These are phyloP conservation scores for Gallinago solitaria DNA, from an alignment of 2,797 vertebrate genomes.

Conservation along the genomic window DNA sequence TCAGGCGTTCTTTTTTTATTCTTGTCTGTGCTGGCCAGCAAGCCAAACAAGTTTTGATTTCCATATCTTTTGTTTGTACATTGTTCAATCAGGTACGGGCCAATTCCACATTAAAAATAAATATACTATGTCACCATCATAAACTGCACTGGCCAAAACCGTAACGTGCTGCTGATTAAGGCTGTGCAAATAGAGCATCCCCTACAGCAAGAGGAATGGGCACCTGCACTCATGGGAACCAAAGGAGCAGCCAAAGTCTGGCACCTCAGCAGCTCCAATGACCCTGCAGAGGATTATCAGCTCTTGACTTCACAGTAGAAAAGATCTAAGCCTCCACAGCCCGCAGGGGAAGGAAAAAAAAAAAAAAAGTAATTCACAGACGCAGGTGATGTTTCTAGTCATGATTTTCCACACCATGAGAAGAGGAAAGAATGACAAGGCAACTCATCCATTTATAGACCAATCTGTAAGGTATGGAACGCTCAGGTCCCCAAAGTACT, in stretches of 20 bases:
- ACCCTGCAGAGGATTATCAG: background rate
- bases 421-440: background rate
- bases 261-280: background rate
- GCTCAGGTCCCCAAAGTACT: background rate
- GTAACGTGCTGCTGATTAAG: background rate
- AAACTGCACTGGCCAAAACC: constrained; percentile 11
- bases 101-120: constrained; percentile 13
- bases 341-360: background rate
- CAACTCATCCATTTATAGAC: background rate
- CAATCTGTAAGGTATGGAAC: background rate
- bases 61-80: constrained; percentile 31
- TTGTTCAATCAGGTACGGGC: constrained; percentile 2
- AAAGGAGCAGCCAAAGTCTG: background rate
- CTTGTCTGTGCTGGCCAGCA: constrained; percentile 25
- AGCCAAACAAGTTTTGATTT: constrained; percentile 62
- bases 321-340: background rate
- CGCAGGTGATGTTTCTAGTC: background rate
- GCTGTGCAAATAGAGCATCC: constrained; percentile 19
- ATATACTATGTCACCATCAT: constrained; percentile 31
- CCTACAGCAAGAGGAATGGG: background rate
- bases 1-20: constrained; percentile 4
- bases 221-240: background rate
- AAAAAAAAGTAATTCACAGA: background rate
- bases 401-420: background rate
- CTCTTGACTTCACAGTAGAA: background rate